Evolutionary conservation across 2,113 vertebrate species (phyloP).

Genomic region (Oreochromis niloticus): DNA sequence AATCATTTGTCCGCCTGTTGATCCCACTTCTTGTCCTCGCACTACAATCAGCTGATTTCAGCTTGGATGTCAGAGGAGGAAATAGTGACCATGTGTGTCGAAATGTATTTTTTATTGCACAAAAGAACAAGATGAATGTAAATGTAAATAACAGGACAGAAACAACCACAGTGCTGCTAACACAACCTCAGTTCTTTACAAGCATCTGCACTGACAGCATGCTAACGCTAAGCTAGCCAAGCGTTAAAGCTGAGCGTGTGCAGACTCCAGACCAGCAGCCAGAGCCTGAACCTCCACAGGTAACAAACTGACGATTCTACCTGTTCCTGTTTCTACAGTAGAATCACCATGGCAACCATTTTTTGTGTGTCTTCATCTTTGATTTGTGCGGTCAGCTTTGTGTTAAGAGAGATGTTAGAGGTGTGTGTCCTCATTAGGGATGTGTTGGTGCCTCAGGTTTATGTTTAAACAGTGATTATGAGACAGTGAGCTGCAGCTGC

Average conservation of each 20-base stretch:
- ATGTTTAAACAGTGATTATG: neutral
- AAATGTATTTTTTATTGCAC: neutral
- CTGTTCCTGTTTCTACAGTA: neutral
- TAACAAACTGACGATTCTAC: neutral
- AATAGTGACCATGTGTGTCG: accelerated
- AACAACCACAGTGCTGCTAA: neutral
- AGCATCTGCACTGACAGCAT: neutral
- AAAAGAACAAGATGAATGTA: neutral
- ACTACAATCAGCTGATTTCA: neutral
- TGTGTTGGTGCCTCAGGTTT: neutral
- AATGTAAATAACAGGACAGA: neutral
- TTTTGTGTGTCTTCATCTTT: neutral
- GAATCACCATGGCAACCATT: accelerated
- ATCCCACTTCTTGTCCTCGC: neutral
- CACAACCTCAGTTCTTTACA: neutral
- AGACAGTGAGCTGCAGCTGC: neutral
- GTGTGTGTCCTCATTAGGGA: accelerated
- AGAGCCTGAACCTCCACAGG: neutral
- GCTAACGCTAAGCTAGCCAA: neutral
- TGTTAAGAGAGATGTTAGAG: neutral
- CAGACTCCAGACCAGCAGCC: neutral
- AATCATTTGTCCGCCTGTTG: neutral
- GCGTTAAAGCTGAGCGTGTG: neutral
- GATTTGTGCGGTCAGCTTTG: accelerated
- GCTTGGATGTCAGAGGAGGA: neutral